Evolutionary conservation across 2,888 invertebrate genomes (phyloP).

Genomic region (Dexiosoma caninum): DNA sequence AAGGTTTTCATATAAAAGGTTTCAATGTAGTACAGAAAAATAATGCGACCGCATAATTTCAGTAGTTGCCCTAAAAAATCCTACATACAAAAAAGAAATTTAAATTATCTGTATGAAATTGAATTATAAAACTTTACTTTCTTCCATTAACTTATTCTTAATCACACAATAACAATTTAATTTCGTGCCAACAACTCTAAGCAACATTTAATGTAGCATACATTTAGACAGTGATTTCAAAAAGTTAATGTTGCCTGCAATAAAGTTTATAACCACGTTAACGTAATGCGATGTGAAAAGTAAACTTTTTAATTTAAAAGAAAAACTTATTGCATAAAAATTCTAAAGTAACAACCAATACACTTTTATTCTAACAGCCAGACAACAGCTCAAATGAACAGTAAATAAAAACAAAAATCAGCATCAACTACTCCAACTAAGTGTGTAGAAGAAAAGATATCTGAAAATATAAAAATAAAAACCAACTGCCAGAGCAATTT

Average conservation of each 20-base stretch:
- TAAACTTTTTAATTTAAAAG: not conserved
- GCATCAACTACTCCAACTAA: not conserved
- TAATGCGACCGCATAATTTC: too few relatives aligned
- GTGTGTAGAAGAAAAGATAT: not conserved
- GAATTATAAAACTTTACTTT: not conserved
- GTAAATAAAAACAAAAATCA: not conserved
- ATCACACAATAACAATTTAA: not conserved
- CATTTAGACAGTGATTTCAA: not conserved
- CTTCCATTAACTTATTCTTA: not conserved
- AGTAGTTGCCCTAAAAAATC: too few relatives aligned
- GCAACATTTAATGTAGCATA: not conserved
- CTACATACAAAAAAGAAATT: not conserved
- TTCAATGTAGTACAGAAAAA: too few relatives aligned
- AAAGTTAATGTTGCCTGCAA: not conserved
- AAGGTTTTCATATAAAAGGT: too few relatives aligned
- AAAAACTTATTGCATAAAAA: not conserved
- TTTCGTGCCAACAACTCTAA: not conserved
- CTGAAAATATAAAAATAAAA: not conserved
- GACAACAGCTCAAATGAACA: not conserved
- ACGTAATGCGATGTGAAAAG: not conserved
- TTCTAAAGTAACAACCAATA: not conserved
- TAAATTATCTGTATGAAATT: not conserved
- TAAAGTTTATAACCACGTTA: conserved; percentile 18
- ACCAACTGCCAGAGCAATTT: not conserved
- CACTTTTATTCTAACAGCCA: not conserved